These are phyloP conservation scores for Amphipoea lucens DNA, from an alignment of 2,888 invertebrate genomes.

Conservation along the genomic window DNA sequence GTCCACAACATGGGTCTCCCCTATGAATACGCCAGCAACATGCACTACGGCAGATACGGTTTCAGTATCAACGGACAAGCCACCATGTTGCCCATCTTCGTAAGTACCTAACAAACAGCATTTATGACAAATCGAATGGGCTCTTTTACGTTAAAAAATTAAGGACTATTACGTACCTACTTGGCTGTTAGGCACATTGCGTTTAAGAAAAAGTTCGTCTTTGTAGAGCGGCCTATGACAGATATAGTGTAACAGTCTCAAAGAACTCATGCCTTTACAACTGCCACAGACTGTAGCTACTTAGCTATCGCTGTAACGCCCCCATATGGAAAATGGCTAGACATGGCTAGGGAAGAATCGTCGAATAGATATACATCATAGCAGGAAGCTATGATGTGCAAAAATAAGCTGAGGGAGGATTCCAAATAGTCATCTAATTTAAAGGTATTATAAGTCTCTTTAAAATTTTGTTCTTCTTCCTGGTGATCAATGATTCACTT, in stretches of 20 bases:
- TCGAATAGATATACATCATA: too few species aligned
- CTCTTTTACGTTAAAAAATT: neutral
- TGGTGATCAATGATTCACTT: too few species aligned
- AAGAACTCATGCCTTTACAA: neutral
- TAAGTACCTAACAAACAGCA: conserved; percentile 48
- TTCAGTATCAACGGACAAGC: conserved; percentile 91
- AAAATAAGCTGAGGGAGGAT: too few species aligned
- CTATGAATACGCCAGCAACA: conserved; percentile 92
- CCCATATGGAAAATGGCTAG: too few species aligned
- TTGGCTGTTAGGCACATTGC: neutral
- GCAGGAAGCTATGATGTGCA: too few species aligned
- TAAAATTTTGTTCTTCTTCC: too few species aligned
- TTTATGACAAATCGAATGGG: neutral
- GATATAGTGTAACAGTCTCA: neutral
- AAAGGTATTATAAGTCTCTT: too few species aligned
- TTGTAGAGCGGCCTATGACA: neutral
- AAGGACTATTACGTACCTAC: too few species aligned
- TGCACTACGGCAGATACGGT: conserved; percentile 92
- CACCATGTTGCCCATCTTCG: conserved; percentile 89
- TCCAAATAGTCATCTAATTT: too few species aligned
- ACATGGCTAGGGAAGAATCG: too few species aligned
- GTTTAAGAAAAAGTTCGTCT: neutral
- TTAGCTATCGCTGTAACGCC: too few species aligned
- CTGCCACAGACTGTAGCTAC: too few species aligned
- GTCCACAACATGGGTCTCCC: conserved; percentile 90